phyloP scores from a whole-genome alignment of 2,113 vertebrate species.

The Cairina moschata region DNA sequence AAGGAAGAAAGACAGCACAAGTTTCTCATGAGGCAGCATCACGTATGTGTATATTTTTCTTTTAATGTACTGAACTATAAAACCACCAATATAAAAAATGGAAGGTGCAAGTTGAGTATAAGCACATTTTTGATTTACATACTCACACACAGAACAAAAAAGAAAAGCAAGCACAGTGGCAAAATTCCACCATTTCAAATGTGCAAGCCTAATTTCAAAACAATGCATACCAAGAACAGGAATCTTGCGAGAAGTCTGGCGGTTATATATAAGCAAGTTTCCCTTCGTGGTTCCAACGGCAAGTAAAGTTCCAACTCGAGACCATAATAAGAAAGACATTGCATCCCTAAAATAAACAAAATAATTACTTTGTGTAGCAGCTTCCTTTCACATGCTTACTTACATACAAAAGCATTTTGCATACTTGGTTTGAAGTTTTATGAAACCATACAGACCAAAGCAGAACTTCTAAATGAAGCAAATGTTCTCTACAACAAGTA shows the following conservation, averaged over 20 bases:
- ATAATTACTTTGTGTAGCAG: neutral
- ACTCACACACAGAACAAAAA: neutral
- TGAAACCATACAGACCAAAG: neutral
- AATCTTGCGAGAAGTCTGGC: constrained; percentile 96
- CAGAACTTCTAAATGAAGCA: neutral
- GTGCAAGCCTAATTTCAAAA: neutral
- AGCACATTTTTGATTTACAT: neutral
- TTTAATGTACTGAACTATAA: neutral
- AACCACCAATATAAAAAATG: neutral
- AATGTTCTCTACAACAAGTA: neutral
- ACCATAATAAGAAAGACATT: constrained; percentile 94
- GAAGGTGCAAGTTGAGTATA: neutral
- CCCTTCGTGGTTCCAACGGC: constrained; percentile 94
- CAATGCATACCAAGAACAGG: constrained; percentile 88
- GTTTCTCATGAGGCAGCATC: neutral
- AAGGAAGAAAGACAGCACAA: neutral
- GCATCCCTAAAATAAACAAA: constrained; percentile 83
- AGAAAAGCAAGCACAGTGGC: neutral
- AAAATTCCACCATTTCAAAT: neutral
- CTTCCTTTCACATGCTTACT: neutral
- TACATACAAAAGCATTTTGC: neutral
- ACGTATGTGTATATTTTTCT: neutral
- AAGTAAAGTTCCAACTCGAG: constrained; percentile 87
- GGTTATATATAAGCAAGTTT: constrained; percentile 96
- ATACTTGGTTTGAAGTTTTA: neutral